A percentile compares a stretch with the other conserved stretches of the same genome.
These are phyloP conservation scores for Syrphus vitripennis DNA, from an alignment of 2,888 invertebrate species.

Conservation along the genomic window DNA sequence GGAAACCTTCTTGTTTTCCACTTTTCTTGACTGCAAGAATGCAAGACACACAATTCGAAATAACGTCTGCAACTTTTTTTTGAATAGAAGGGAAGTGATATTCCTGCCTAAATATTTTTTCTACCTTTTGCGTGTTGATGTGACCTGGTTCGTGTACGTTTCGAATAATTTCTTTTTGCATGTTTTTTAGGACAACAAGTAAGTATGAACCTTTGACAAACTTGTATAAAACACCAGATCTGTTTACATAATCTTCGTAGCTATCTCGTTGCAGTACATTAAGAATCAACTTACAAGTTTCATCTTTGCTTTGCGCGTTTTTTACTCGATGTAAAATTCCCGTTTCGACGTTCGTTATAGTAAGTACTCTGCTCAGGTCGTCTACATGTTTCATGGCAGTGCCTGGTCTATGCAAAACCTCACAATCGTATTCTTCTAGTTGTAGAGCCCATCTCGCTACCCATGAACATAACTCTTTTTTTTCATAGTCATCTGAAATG, in stretches of 20 bases:
- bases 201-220: slow-evolving; percentile 33
- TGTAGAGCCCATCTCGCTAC: slow-evolving; percentile 24
- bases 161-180: slow-evolving; percentile 29
- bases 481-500: neutral
- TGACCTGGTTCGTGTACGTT: neutral
- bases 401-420: slow-evolving; percentile 36
- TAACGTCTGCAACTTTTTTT: slow-evolving; percentile 12
- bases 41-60: slow-evolving; percentile 25
- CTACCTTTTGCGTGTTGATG: neutral
- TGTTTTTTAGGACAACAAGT: slow-evolving; percentile 23
- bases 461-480: slow-evolving; percentile 12
- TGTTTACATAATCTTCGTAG: slow-evolving; percentile 29
- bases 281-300: slow-evolving; percentile 13
- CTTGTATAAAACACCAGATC: slow-evolving; percentile 30
- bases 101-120: neutral
- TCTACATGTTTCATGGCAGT: slow-evolving; percentile 28
- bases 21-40: neutral
- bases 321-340: slow-evolving; percentile 3
- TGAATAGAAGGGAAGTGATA: neutral
- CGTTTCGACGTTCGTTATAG: neutral
- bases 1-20: slow-evolving; percentile 73
- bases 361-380: slow-evolving; percentile 20
- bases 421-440: neutral
- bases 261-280: slow-evolving; percentile 1
- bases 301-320: slow-evolving; percentile 37